phyloP scores from a whole-genome alignment of 1,140 invertebrate genomes.

The Myzus persicae region DNA sequence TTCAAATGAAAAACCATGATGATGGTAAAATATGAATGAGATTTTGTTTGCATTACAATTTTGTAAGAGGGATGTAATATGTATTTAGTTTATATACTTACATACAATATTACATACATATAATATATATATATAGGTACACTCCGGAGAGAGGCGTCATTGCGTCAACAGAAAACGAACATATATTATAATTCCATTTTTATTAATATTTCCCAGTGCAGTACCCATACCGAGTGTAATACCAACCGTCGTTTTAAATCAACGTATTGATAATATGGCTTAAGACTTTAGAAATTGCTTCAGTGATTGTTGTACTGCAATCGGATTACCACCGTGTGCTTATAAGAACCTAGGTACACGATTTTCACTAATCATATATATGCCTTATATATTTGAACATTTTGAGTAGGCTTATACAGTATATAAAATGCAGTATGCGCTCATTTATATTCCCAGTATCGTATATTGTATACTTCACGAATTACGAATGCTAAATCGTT shows the following conservation, averaged over 20 bases:
- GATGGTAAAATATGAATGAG: neutral
- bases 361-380: neutral
- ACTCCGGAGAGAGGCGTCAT: neutral
- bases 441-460: neutral
- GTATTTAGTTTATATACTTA: neutral
- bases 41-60: neutral
- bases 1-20: neutral
- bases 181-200: constrained; percentile 31
- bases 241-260: constrained; percentile 1
- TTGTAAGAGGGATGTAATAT: neutral
- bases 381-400: constrained; percentile 15
- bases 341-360: constrained; percentile 20
- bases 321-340: neutral
- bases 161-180: neutral
- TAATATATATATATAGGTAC: neutral
- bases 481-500: constrained; percentile 1
- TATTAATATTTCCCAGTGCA: constrained; percentile 29
- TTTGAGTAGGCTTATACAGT: neutral
- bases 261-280: constrained; percentile 33
- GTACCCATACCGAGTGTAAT: neutral
- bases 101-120: neutral
- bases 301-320: constrained; percentile 14
- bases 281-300: constrained; percentile 17
- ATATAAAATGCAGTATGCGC: neutral
- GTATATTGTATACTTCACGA: constrained; percentile 21